phyloP scores from a whole-genome alignment of 2,888 invertebrate genomes.

The Callimorpha dominula region DNA sequence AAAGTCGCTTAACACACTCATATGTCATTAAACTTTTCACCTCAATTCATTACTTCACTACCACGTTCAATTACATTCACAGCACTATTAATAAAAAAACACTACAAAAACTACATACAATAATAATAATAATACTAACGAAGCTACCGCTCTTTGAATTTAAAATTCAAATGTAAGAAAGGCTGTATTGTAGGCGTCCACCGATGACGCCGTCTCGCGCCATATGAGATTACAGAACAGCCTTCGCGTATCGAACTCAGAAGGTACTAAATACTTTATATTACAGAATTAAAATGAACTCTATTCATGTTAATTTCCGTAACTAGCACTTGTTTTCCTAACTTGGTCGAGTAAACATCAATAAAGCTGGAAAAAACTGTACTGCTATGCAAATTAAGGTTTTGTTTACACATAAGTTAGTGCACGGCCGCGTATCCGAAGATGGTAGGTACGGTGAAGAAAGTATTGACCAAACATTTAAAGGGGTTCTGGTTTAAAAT shows the following conservation, averaged over 20 bases:
- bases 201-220: constrained; percentile 73
- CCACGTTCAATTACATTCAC: constrained; percentile 15
- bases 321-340: constrained; percentile 57
- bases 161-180: constrained; percentile 57
- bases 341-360: constrained; percentile 63
- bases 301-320: constrained; percentile 58
- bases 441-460: constrained; percentile 49
- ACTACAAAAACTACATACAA: neutral
- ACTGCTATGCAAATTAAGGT: constrained; percentile 70
- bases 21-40: constrained; percentile 45
- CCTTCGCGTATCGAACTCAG: constrained; percentile 56
- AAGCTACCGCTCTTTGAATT: constrained; percentile 29
- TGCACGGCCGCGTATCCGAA: constrained; percentile 54
- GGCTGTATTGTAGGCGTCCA: constrained; percentile 73
- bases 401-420: constrained; percentile 74
- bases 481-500: constrained; percentile 13
- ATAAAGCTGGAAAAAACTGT: constrained; percentile 53
- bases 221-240: constrained; percentile 72
- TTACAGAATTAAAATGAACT: constrained; percentile 63
- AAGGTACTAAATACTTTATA: constrained; percentile 64
- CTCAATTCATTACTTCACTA: constrained; percentile 33
- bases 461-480: constrained; percentile 68
- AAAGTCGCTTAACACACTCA: constrained; percentile 37
- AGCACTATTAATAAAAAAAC: constrained; percentile 26
- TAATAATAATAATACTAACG: constrained; percentile 11